phyloP scores from a whole-genome alignment of 2,797 vertebrate species.

The Holocentrus rufus region DNA sequence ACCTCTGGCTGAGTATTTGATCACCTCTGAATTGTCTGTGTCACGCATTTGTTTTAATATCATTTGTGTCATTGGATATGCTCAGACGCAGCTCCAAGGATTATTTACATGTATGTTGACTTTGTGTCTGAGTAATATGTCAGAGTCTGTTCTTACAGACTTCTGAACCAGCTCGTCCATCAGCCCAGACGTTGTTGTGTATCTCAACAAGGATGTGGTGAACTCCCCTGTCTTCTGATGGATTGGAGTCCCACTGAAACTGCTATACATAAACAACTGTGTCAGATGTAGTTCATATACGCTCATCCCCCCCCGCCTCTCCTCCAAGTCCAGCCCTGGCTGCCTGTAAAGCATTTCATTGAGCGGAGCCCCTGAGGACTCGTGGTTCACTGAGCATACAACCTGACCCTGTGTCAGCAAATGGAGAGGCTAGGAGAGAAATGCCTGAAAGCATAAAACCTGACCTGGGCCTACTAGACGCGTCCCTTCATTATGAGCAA shows the following conservation, averaged over 20 bases:
- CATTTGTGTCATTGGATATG: conserved; percentile 7
- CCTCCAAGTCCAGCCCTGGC: not conserved
- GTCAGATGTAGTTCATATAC: conserved; percentile 9
- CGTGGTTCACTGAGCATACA: not conserved
- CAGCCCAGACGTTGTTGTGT: not conserved
- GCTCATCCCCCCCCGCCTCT: not conserved
- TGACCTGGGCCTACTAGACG: not conserved
- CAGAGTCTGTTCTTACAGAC: not conserved
- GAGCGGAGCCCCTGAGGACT: not conserved
- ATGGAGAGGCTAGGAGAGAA: not conserved
- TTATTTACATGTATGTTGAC: conserved; percentile 2
- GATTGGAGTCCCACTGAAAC: not conserved
- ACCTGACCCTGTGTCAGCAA: conserved; percentile 11
- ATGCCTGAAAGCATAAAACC: not conserved
- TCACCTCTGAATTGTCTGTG: conserved; percentile 34
- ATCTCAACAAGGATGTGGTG: not conserved
- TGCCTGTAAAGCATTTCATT: not conserved
- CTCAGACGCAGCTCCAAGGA: conserved; percentile 21
- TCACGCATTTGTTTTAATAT: conserved; percentile 5
- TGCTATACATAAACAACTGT: conserved; percentile 2
- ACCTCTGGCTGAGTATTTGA: conserved; percentile 27
- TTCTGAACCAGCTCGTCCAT: conserved; percentile 15
- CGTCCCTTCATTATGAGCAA: conserved; percentile 13
- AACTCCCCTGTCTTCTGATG: conserved; percentile 7
- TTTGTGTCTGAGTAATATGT: conserved; percentile 22